phyloP scores from a whole-genome alignment of 2,888 invertebrate genomes.

The Aporophyla nigra region DNA sequence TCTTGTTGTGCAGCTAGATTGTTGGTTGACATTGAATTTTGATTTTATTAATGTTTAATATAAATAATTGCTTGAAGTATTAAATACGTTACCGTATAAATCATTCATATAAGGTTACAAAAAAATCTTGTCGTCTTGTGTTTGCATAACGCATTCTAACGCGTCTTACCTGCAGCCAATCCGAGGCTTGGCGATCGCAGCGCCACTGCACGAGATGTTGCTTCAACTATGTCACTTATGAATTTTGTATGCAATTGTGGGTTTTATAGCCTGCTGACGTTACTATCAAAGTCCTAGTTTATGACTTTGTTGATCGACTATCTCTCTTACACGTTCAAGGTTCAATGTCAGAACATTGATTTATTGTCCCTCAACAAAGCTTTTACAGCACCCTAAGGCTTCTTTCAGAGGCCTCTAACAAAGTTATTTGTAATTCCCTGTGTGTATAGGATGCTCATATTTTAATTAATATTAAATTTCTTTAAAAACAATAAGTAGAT shows the following conservation, averaged over 20 bases:
- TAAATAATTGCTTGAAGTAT: background rate
- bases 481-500: background rate
- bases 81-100: background rate
- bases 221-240: background rate
- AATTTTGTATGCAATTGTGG: slow-evolving; percentile 29
- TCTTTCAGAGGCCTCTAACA: background rate
- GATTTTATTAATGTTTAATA: background rate
- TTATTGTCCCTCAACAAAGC: background rate
- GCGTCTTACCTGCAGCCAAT: background rate
- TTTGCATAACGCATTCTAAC: slow-evolving; percentile 15
- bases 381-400: background rate
- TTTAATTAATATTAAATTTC: background rate
- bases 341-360: slow-evolving; percentile 6
- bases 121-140: background rate
- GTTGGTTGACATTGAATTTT: no score
- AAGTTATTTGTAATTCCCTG: background rate
- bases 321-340: background rate
- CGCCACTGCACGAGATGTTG: background rate
- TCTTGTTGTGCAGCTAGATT: background rate
- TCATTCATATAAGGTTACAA: background rate
- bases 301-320: background rate
- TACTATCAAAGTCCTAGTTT: background rate
- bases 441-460: background rate
- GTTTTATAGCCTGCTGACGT: slow-evolving; percentile 1
- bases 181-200: background rate